Percentiles rank a stretch among this genome's conserved stretches.
Evolutionary conservation across 2,797 vertebrate species (phyloP).

Genomic region (Gobionotothen gibberifrons): DNA sequence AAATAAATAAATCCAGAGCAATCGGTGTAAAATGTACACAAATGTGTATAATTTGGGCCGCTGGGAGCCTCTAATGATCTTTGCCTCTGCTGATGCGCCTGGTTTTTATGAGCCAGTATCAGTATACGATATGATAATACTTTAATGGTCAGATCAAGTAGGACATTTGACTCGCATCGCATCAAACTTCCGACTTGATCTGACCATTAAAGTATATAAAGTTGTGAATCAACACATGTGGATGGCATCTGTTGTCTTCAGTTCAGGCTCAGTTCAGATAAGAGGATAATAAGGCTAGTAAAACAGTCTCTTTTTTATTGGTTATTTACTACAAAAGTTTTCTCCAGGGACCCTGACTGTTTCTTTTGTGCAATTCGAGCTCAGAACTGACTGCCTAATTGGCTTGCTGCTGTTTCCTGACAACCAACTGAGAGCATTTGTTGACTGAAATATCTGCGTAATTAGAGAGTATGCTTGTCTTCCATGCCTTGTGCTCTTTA

Average conservation of each 20-base stretch:
- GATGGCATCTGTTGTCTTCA: not conserved
- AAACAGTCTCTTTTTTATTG: slow-evolving; percentile 21
- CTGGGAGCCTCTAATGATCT: not conserved
- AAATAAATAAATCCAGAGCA: not conserved
- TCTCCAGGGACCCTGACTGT: slow-evolving; percentile 20
- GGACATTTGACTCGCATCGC: too few species aligned
- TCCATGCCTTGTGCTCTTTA: slow-evolving; percentile 66
- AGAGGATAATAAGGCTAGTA: not conserved
- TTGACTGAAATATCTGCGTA: slow-evolving; percentile 72
- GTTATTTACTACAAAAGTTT: slow-evolving; percentile 36
- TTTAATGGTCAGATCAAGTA: too few species aligned
- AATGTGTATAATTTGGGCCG: not conserved
- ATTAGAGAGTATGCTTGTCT: slow-evolving; percentile 65
- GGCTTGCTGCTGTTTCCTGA: slow-evolving; percentile 69
- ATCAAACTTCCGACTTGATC: too few species aligned
- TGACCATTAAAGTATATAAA: too few species aligned
- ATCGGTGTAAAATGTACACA: not conserved
- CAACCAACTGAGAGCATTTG: slow-evolving; percentile 68
- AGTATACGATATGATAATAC: too few species aligned
- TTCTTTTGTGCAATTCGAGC: slow-evolving; percentile 29
- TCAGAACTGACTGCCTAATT: slow-evolving; percentile 67
- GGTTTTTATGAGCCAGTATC: not conserved
- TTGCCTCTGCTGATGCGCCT: not conserved
- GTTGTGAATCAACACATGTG: not conserved
- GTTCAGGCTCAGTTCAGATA: not conserved